Conservation (phyloP, 37 sponge, comb jelly and placozoan genomes). For the Crambe crambe region DNA sequence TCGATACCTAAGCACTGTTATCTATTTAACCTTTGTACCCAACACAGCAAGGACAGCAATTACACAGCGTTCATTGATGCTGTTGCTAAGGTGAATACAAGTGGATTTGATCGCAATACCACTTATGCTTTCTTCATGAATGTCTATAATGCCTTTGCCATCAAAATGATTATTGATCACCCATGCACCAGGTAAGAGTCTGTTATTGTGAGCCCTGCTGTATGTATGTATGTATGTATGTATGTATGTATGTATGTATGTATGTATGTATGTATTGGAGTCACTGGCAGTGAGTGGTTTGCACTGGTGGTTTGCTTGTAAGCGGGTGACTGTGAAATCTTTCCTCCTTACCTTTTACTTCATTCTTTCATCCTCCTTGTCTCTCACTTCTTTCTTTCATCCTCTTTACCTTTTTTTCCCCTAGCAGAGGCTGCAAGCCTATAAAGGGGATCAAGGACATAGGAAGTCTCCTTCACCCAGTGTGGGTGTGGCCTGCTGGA, state of each 20-base stretch:
- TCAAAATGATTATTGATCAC: slow-evolving; percentile 77
- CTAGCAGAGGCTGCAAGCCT: slow-evolving; percentile 47
- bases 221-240: neutral
- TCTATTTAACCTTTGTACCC: too few relatives aligned
- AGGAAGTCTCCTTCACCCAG: slow-evolving; percentile 57
- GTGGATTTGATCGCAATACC: slow-evolving; percentile 24
- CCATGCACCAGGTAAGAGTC: slow-evolving; percentile 50
- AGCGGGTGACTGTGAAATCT: neutral
- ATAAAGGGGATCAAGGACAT: slow-evolving; percentile 72
- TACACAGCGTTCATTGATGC: slow-evolving; percentile 49
- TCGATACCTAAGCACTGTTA: too few relatives aligned
- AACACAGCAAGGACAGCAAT: slow-evolving; percentile 40
- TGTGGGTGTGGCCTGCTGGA: slow-evolving; percentile 70
- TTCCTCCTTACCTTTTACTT: neutral
- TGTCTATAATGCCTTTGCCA: slow-evolving; percentile 80
- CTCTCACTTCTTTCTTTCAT: neutral
- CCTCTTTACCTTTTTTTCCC: neutral
- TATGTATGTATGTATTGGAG: neutral
- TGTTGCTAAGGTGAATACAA: slow-evolving; percentile 34
- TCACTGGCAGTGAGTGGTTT: neutral
- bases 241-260: too few relatives aligned
- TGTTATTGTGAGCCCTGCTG: too few relatives aligned
- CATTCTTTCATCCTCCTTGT: neutral
- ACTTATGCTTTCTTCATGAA: slow-evolving; percentile 77
- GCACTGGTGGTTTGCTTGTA: too few relatives aligned